Evolutionary conservation across 2,888 invertebrate species (phyloP), one percentile per base, ranked within the genome.

Genomic region (Mamestra brassicae): DNA sequence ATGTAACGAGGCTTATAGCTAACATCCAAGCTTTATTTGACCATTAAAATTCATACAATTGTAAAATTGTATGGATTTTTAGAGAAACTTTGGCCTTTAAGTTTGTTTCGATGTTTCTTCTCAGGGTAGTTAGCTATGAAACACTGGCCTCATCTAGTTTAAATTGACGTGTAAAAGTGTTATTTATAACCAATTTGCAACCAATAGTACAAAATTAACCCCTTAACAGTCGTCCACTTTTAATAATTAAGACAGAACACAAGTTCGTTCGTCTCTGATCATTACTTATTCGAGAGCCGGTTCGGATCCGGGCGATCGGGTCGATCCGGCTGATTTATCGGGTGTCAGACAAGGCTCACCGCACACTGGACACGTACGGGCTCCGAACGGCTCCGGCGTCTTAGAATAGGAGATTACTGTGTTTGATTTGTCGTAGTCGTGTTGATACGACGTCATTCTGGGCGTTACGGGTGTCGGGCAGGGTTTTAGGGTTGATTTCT

Each of bases 291-390:
- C 83, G 80, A 82, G 81, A 83, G 80, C 83, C 82, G 80, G 80
- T 82, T 64, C 60, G 78, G 85, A 89, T 81, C 84, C 80, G 87
- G 88, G 83, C 74, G 83, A 86, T 76, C 77, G 89, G 88, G 86
- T 83, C 87, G 81, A 87, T 76, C 85, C 81, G 89, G 72, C 87
- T 93, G 94, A 94, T 94, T 94, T 94, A 93, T 94, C 89, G 92
- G 89, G 85, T 89, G 93, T 92, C 93, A 87, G 79, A 64, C 71
- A 67, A 54, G 76, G 74, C 81, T 83, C 85, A 76, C 83, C 79
- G 76, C 83, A 83, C 81, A 71, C 70, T 61, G 75, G 84, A 87
- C 86, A 84, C 77, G 84, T 83, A 80, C 82, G 85, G 86, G 82
- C 81, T 81, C 72, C 55, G 76, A 84, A 80, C 89, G 85, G 90